These are phyloP conservation scores for Monoplex corrugatus DNA, from an alignment of 2,888 invertebrate species.

Conservation along the genomic window DNA sequence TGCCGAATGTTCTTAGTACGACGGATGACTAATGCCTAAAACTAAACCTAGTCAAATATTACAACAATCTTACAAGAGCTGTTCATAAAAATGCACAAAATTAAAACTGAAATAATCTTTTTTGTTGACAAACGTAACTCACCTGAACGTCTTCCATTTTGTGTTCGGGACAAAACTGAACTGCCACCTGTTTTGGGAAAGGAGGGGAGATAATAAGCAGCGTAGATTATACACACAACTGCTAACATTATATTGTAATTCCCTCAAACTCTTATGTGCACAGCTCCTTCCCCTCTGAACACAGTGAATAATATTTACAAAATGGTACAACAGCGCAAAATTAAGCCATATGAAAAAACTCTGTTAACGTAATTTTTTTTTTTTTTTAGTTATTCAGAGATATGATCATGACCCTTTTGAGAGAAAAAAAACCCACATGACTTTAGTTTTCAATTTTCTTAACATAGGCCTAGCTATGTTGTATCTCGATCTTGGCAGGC, in stretches of 20 bases:
- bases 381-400: too few species aligned
- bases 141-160: conserved; percentile 59
- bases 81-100: background rate
- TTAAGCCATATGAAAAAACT: too few species aligned
- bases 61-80: background rate
- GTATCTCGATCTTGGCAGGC: too few species aligned
- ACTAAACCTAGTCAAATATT: background rate
- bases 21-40: background rate
- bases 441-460: too few species aligned
- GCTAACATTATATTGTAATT: background rate
- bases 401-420: too few species aligned
- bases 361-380: too few species aligned
- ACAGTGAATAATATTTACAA: too few species aligned
- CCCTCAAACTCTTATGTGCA: background rate
- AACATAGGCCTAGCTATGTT: too few species aligned
- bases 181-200: conserved; percentile 52
- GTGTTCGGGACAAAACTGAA: conserved; percentile 39
- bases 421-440: too few species aligned
- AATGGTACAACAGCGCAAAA: too few species aligned
- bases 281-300: background rate
- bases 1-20: background rate
- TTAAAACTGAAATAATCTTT: background rate
- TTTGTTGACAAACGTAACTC: conserved; percentile 47
- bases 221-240: too few species aligned
- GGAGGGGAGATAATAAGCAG: conserved; percentile 41